Evolutionary conservation across 2,113 vertebrate genomes (phyloP).

Genomic region (Sebastes schlegelii): DNA sequence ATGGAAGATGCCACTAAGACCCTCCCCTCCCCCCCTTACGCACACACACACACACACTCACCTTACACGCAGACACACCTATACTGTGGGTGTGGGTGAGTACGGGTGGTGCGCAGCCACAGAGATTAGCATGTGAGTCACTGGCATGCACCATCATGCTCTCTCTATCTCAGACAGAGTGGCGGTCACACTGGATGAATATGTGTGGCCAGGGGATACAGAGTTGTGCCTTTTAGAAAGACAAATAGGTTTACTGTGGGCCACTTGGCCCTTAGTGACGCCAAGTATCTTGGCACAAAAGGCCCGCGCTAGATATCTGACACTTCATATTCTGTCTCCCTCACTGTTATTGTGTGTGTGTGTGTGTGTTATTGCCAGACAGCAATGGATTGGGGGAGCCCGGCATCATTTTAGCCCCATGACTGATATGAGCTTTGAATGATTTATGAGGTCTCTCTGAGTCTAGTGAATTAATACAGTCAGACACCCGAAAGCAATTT

Average conservation of each 20-base stretch:
- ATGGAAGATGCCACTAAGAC: conserved; percentile 4
- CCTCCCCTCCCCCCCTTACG: background rate
- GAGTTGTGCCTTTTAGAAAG: conserved; percentile 39
- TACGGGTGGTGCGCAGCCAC: conserved; percentile 12
- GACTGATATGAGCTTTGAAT: conserved; percentile 67
- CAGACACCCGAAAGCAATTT: conserved; percentile 65
- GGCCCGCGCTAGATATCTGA: conserved; percentile 40
- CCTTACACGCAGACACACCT: conserved; percentile 60
- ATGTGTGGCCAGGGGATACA: conserved; percentile 50
- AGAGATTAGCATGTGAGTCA: conserved; percentile 80
- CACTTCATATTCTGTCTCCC: conserved; percentile 41
- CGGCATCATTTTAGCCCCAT: conserved; percentile 20
- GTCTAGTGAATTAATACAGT: conserved; percentile 53
- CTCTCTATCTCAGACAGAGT: conserved; percentile 35
- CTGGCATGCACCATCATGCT: conserved; percentile 80
- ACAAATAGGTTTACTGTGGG: conserved; percentile 46
- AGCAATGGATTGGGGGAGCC: background rate
- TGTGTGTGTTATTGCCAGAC: conserved; percentile 17
- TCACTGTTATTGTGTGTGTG: conserved; percentile 22
- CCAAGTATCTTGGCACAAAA: conserved; percentile 29
- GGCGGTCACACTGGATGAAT: conserved; percentile 23
- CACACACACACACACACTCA: conserved; percentile 36
- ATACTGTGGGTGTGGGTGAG: conserved; percentile 49
- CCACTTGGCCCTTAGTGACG: conserved; percentile 35
- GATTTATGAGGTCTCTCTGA: conserved; percentile 65